Evolutionary conservation across 2,888 invertebrate genomes (phyloP).

Genomic region (Athrips mouffetella): DNA sequence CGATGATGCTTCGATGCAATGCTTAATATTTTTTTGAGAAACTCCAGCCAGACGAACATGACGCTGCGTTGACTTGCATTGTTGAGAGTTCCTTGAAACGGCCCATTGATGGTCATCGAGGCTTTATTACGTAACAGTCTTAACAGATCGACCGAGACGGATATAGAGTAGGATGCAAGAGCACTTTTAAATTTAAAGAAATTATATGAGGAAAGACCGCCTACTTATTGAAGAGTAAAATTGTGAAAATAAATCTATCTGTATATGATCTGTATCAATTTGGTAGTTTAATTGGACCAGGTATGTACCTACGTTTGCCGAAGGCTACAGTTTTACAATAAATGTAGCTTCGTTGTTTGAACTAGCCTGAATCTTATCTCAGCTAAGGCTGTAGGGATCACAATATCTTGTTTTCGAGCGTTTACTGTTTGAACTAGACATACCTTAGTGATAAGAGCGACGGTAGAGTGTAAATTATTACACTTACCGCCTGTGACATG

Average conservation of each 20-base stretch:
- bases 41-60: slow-evolving; percentile 36
- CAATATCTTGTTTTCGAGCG: slow-evolving; percentile 50
- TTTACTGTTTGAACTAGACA: slow-evolving; percentile 58
- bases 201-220: slow-evolving; percentile 4
- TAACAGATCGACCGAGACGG: slow-evolving; percentile 20
- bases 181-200: slow-evolving; percentile 12
- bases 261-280: background rate
- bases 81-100: slow-evolving; percentile 49
- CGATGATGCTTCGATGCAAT: too few relatives aligned
- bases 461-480: slow-evolving; percentile 23
- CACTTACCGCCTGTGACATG: slow-evolving; percentile 9
- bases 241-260: background rate
- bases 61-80: slow-evolving; percentile 34
- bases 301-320: background rate
- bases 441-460: slow-evolving; percentile 58
- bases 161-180: slow-evolving; percentile 14
- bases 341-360: slow-evolving; percentile 30
- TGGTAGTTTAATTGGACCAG: background rate
- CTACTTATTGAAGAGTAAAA: too few relatives aligned
- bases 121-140: slow-evolving; percentile 39
- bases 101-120: slow-evolving; percentile 44
- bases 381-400: slow-evolving; percentile 38
- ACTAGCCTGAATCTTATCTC: slow-evolving; percentile 38
- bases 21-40: slow-evolving; percentile 36
- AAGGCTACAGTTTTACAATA: slow-evolving; percentile 11